These are phyloP conservation scores for Sinocyclocheilus maitianheensis DNA, from an alignment of 2,113 vertebrate genomes.

Conservation along the genomic window DNA sequence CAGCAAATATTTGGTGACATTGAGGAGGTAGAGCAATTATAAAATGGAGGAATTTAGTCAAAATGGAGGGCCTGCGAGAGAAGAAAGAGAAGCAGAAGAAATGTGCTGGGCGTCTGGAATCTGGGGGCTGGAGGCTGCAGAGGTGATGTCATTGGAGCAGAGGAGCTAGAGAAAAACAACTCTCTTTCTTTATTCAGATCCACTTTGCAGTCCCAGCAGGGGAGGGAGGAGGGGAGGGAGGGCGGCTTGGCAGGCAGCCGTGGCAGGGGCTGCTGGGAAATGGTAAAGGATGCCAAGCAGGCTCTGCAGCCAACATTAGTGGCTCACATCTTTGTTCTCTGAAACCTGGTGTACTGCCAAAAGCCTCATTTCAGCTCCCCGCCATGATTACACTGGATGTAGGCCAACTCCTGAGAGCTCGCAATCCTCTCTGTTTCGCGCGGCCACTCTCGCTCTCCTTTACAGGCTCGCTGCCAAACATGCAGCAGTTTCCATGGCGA, in stretches of 20 bases:
- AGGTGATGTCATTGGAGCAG: constrained; percentile 98
- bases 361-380: constrained; percentile 94
- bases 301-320: constrained; percentile 92
- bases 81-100: constrained; percentile 57
- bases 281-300: constrained; percentile 90
- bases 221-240: constrained; percentile 64
- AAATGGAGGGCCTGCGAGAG: constrained; percentile 72
- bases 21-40: constrained; percentile 58
- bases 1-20: background rate
- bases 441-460: constrained; percentile 73
- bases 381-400: constrained; percentile 96
- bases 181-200: constrained; percentile 94
- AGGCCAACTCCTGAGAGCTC: constrained; percentile 88
- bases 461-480: constrained; percentile 92
- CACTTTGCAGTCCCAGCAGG: constrained; percentile 93
- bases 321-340: constrained; percentile 99
- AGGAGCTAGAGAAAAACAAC: constrained; percentile 97
- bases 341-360: constrained; percentile 93
- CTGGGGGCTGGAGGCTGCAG: constrained; percentile 88
- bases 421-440: constrained; percentile 68
- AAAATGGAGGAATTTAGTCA: constrained; percentile 80
- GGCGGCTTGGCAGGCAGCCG: constrained; percentile 84
- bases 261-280: constrained; percentile 98
- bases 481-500: constrained; percentile 93
- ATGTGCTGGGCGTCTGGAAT: constrained; percentile 84